Conservation (phyloP, 2,888 invertebrate genomes). For the Agonum fuliginosum region DNA sequence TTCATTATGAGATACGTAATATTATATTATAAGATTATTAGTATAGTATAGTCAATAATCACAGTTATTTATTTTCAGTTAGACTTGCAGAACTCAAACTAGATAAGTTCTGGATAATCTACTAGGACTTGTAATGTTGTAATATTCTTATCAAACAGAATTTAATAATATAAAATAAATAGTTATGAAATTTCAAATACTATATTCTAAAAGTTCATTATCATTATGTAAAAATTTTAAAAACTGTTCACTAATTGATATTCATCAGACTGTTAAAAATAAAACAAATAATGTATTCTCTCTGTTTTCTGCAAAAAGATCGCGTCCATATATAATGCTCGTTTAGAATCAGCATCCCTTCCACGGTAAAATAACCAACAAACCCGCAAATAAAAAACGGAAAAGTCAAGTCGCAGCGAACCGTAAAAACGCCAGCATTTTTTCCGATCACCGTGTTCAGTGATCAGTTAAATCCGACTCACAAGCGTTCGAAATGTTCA, state of each 20-base stretch:
- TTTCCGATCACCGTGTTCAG: slow-evolving; percentile 49
- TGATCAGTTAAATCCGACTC: slow-evolving; percentile 50
- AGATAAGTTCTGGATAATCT: no score
- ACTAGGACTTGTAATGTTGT: no score
- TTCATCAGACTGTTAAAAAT: neutral
- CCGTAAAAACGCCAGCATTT: slow-evolving; percentile 39
- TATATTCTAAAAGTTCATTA: no score
- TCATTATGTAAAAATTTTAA: no score
- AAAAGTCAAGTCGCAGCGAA: slow-evolving; percentile 32
- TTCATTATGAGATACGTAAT: no score
- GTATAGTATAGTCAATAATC: no score
- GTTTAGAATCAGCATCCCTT: slow-evolving; percentile 4
- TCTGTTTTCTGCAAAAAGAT: neutral
- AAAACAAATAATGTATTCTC: neutral
- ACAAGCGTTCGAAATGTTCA: slow-evolving; percentile 50
- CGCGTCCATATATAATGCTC: slow-evolving; percentile 10
- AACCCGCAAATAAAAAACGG: slow-evolving; percentile 39
- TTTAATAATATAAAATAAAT: no score
- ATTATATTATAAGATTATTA: no score
- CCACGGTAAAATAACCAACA: slow-evolving; percentile 32
- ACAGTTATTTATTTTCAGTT: no score
- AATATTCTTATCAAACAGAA: no score
- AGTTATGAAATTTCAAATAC: no score
- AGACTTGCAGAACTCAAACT: no score
- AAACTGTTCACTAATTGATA: neutral